Base-by-base conservation (phyloP, 2,797 vertebrate species). In the Anguilla megastoma region DNA sequence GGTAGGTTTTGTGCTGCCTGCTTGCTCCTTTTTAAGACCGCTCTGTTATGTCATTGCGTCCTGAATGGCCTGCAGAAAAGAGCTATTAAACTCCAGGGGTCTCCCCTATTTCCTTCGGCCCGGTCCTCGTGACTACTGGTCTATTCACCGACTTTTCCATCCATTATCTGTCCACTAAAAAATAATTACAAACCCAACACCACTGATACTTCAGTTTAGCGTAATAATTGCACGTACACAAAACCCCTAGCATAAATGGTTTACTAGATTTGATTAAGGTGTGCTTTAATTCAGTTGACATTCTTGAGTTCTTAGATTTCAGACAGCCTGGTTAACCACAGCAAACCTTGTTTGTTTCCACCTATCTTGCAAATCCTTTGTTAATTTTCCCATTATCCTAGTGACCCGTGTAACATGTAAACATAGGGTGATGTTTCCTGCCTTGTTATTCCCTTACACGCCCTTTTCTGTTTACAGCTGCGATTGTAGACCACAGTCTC, bases 31-130 rank as follows among this genome's bases (percentile, higher is more conserved):
- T 21, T 45, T 3, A 74, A 33, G 30, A 74, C 27, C 12, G 14
- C 30, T 76, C 12, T 41, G 33, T 7, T 41, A 76, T 76, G 74
- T 76, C 30, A 84, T n/a, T 3, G n/a, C n/a, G 50, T 36, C 56
- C 84, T 56, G 56, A 58, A 60, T 18, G 27, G 0, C 27, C 84
- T 16, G 14, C 48, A 52, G 82, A 30, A 84, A 24, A 52, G 33
- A 52, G 80, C 36, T 83, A 83, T 52, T 50, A 85, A 56, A 58
- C 50, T 85, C 83, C 41, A n/a, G n/a, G 84, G 27, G 56, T 63
- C 16, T 41, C 30, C 21, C 9, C 36, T 30, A 24, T 45, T 85
- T 63, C 84, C 84, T 85, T 21, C 4, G 14, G 58, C 14, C 54
- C 5, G 24, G 2, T n/a, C 24, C 27, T 21, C 27, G 45, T 18